Percentiles rank a stretch among this genome's conserved stretches.
phyloP scores from a whole-genome alignment of 1,140 invertebrate species.

The Drosophila subpulchrella region DNA sequence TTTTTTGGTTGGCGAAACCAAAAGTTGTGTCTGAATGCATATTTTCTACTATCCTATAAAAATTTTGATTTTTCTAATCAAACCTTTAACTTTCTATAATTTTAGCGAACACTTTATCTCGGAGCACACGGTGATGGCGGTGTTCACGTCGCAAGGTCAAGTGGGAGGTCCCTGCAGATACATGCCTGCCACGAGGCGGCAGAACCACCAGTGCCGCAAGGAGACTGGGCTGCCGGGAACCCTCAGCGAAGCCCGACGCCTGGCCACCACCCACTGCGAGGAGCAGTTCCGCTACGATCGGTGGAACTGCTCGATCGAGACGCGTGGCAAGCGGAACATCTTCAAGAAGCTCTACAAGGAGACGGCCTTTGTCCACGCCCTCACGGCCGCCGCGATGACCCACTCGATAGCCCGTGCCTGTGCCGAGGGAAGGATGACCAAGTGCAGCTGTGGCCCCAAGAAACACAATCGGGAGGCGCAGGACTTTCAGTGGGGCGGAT shows the following conservation, averaged over 20 bases:
- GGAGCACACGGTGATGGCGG: conserved; percentile 83
- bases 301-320: conserved; percentile 87
- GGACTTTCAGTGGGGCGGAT: conserved; percentile 94
- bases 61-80: background rate
- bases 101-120: conserved; percentile 79
- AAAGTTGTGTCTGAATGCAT: too few species aligned
- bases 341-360: conserved; percentile 89
- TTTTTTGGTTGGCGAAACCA: too few species aligned
- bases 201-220: conserved; percentile 85
- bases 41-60: too few species aligned
- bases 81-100: background rate
- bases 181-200: conserved; percentile 82
- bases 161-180: conserved; percentile 79
- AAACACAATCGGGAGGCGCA: conserved; percentile 84
- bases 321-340: conserved; percentile 85
- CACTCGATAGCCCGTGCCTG: conserved; percentile 91
- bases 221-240: conserved; percentile 85
- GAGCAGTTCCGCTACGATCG: conserved; percentile 87
- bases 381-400: conserved; percentile 90
- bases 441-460: conserved; percentile 88
- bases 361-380: conserved; percentile 91
- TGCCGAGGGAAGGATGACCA: conserved; percentile 88
- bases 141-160: conserved; percentile 79
- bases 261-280: conserved; percentile 86
- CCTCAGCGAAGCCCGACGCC: conserved; percentile 85